phyloP scores from a whole-genome alignment of 2,888 invertebrate species.

The Sceliomorpha sp. region DNA sequence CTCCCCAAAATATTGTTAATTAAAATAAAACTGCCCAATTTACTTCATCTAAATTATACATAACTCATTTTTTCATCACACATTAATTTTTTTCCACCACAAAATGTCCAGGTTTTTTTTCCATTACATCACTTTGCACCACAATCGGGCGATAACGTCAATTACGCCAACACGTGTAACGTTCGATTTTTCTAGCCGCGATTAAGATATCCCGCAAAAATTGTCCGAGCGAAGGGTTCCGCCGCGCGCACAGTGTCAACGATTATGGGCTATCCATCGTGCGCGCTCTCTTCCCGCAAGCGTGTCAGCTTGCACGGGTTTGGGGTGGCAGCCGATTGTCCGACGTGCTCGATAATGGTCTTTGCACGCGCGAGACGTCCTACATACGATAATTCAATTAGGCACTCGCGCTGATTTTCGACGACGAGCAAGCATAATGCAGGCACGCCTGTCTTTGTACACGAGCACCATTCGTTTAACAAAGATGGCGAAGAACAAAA shows the following conservation, averaged over 20 bases:
- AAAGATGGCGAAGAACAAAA: constrained; percentile 52
- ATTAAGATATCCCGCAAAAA: too few relatives aligned
- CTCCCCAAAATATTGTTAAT: too few relatives aligned
- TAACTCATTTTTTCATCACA: too few relatives aligned
- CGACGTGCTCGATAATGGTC: constrained; percentile 28
- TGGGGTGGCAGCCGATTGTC: constrained; percentile 20
- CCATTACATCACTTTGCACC: too few relatives aligned
- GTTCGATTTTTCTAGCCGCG: too few relatives aligned
- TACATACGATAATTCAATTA: constrained; percentile 51
- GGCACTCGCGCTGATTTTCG: constrained; percentile 49
- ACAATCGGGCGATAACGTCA: too few relatives aligned
- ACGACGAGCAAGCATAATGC: constrained; percentile 49
- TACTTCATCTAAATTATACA: too few relatives aligned
- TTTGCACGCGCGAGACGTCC: constrained; percentile 49
- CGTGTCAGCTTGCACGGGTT: constrained; percentile 8
- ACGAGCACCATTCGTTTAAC: constrained; percentile 46
- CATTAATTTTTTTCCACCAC: too few relatives aligned
- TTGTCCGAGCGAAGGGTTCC: background rate
- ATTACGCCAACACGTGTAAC: too few relatives aligned
- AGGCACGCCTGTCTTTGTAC: constrained; percentile 34
- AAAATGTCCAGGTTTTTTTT: too few relatives aligned
- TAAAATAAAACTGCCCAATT: too few relatives aligned
- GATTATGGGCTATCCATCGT: constrained; percentile 7
- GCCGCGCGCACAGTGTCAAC: background rate
- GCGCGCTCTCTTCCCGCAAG: background rate